Evolutionary conservation across 1,140 invertebrate genomes (phyloP).

Genomic region (Frieseomelitta varia): DNA sequence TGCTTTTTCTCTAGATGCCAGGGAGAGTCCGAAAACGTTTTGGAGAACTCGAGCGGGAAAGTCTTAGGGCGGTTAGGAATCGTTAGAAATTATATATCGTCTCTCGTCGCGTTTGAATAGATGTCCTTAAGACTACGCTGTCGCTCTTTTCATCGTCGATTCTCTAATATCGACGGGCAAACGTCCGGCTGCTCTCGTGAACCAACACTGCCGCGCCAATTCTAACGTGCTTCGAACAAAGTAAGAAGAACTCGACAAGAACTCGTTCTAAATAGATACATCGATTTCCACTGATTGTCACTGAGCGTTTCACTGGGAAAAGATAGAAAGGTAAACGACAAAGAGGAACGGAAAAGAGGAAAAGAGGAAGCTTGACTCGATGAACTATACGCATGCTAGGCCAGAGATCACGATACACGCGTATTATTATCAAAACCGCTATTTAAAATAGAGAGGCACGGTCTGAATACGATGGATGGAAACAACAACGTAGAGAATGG

Average conservation of each 20-base stretch:
- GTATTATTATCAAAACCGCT: slow-evolving; percentile 17
- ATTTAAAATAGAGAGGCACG: slow-evolving; percentile 30
- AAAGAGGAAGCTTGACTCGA: neutral
- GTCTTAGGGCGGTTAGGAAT: neutral
- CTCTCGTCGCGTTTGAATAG: neutral
- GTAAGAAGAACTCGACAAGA: slow-evolving; percentile 5
- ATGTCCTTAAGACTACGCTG: neutral
- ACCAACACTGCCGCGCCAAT: slow-evolving; percentile 67
- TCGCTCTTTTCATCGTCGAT: slow-evolving; percentile 23
- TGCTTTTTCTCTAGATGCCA: neutral
- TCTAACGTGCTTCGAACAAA: slow-evolving; percentile 55
- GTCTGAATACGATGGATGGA: slow-evolving; percentile 24
- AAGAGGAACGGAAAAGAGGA: too few relatives aligned
- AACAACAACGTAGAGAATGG: neutral
- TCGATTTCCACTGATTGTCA: slow-evolving; percentile 63
- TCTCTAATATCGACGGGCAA: slow-evolving; percentile 1
- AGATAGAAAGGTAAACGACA: neutral
- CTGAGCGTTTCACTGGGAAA: slow-evolving; percentile 39
- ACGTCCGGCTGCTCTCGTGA: slow-evolving; percentile 49
- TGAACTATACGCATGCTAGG: neutral
- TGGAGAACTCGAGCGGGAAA: neutral
- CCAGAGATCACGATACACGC: neutral
- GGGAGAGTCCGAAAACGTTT: neutral
- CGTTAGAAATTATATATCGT: neutral
- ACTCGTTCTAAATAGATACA: slow-evolving; percentile 19